These are phyloP conservation scores for Tipula unca DNA, from an alignment of 2,888 invertebrate species.

Conservation along the genomic window DNA sequence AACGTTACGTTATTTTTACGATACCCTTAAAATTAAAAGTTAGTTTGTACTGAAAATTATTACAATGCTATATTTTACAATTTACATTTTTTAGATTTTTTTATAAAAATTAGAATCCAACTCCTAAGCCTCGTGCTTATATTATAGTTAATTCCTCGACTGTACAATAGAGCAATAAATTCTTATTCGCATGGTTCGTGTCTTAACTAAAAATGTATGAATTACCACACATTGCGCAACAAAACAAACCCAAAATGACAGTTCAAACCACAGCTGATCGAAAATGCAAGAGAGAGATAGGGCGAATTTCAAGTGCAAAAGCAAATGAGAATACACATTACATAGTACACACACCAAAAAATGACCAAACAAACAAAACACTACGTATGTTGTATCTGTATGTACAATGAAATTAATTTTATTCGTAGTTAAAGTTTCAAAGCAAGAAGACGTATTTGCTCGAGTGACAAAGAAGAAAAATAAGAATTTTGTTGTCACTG, in stretches of 20 bases:
- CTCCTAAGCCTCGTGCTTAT: no score
- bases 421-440: not conserved
- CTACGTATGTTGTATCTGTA: not conserved
- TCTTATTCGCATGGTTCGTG: not conserved
- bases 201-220: not conserved
- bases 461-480: not conserved
- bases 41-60: no score
- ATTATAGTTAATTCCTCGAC: not conserved
- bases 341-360: not conserved
- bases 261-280: not conserved
- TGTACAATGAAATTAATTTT: not conserved
- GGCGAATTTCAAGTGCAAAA: not conserved
- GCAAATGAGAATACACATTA: no score
- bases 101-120: no score
- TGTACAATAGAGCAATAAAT: not conserved
- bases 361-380: not conserved
- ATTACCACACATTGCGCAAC: not conserved
- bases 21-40: no score
- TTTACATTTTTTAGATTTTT: no score
- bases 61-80: no score
- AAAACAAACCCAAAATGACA: not conserved
- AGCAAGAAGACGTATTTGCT: not conserved
- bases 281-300: not conserved
- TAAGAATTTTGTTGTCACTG: not conserved
- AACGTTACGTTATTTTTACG: no score